Evolutionary conservation across 2,888 invertebrate genomes (phyloP), one percentile per base, ranked within the genome.

Genomic region (Hyppa rectilinea): DNA sequence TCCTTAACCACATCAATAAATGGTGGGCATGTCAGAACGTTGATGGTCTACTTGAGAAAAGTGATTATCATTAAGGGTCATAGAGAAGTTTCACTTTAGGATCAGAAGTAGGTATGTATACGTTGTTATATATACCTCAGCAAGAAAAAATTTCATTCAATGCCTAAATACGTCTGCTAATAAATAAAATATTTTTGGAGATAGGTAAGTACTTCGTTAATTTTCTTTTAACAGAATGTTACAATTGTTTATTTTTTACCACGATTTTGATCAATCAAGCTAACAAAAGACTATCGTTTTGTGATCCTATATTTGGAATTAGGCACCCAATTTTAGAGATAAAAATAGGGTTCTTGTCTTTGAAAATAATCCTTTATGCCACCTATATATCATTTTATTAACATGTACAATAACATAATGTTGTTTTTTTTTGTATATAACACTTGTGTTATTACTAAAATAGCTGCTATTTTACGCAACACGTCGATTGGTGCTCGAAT

Each of bases 401-500:
- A n/a, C n/a, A n/a, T n/a, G n/a, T n/a, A n/a, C n/a, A n/a, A n/a
- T n/a, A n/a, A n/a, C n/a, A n/a, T n/a, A n/a, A 34, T 9, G 2
- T 1, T 20, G 3, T 49, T 26, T 36, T 49, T 26, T 36, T 23
- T 52, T 31, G 6, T n/a, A 14, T 38, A 12, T 17, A 36, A 52
- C 9, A 59, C 5, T 20, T 34, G 10, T 5, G 43, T 20, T 45
- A 17, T 29, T 12, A 17, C 14, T 10, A 60, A 45, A 36, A 36
- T 26, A 20, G 12, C 47, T 50, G 38, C 38, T 40, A 58, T 61
- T 76, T 76, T 55, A 9, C 45, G 23, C 26, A 49, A 26, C 43
- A 47, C 50, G 17, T 52, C n/a, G 6, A 56, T 70, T 61, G 74
- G 4, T 3, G 43, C 23, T 71, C 45, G 12, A 47, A 71, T 77